These are phyloP conservation scores for Drosophila diplacantha DNA, from an alignment of 2,888 invertebrate genomes.

Conservation along the genomic window DNA sequence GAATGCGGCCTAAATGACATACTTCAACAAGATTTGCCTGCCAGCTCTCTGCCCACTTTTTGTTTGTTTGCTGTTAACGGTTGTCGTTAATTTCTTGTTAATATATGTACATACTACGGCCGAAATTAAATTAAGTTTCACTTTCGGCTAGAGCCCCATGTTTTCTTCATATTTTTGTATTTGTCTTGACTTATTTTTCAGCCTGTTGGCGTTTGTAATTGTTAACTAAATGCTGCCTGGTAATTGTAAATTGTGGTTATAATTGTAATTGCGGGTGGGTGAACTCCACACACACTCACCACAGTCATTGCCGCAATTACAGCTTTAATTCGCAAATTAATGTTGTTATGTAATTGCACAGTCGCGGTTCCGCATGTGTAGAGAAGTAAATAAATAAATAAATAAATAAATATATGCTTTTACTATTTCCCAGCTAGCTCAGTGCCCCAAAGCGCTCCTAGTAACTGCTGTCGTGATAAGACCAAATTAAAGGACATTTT, in stretches of 20 bases:
- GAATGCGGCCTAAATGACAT: slow-evolving; percentile 25
- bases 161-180: not conserved
- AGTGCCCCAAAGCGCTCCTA: not conserved
- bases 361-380: slow-evolving; percentile 21
- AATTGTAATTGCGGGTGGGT: slow-evolving; percentile 20
- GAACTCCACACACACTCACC: slow-evolving; percentile 6
- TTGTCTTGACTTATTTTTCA: slow-evolving; percentile 8
- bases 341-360: slow-evolving; percentile 18
- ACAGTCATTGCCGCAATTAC: slow-evolving; percentile 48
- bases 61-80: slow-evolving; percentile 29
- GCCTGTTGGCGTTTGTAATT: slow-evolving; percentile 5
- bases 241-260: slow-evolving; percentile 26
- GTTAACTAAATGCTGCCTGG: slow-evolving; percentile 18
- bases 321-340: slow-evolving; percentile 25
- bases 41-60: slow-evolving; percentile 18
- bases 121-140: slow-evolving; percentile 28
- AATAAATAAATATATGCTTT: not conserved
- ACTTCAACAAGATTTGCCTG: slow-evolving; percentile 31
- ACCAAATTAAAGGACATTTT: slow-evolving; percentile 44
- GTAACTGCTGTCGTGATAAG: slow-evolving; percentile 45
- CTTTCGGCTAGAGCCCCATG: slow-evolving; percentile 11
- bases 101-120: slow-evolving; percentile 18
- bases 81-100: slow-evolving; percentile 36
- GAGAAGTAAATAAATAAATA: not conserved
- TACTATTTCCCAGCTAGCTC: not conserved